phyloP scores from a whole-genome alignment of 2,888 invertebrate genomes.

The Alitta virens region DNA sequence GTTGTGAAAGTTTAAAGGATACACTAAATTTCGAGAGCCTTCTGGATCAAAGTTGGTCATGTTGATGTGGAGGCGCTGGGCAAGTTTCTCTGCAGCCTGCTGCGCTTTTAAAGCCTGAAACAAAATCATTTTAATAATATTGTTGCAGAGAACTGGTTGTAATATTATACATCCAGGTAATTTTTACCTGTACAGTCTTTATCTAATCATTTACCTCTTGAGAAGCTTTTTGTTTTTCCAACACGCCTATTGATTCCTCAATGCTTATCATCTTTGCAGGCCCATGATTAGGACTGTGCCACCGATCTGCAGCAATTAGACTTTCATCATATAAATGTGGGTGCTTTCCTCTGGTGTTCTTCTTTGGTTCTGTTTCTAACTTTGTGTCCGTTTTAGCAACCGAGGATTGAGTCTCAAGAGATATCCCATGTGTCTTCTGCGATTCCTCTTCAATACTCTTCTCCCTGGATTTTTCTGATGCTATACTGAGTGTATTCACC shows the following conservation, averaged over 20 bases:
- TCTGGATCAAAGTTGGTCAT: conserved; percentile 2
- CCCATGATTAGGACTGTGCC: background rate
- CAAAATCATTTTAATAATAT: background rate
- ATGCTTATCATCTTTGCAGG: background rate
- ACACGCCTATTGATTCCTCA: background rate
- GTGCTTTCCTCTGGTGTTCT: too few relatives aligned
- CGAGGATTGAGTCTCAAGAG: too few relatives aligned
- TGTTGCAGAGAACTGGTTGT: too few relatives aligned
- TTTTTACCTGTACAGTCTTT: too few relatives aligned
- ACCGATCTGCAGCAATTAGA: background rate
- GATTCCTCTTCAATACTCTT: too few relatives aligned
- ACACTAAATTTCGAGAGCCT: conserved; percentile 9
- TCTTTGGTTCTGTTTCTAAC: too few relatives aligned
- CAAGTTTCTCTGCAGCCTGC: conserved; percentile 6
- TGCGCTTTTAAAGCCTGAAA: background rate
- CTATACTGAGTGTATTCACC: too few relatives aligned
- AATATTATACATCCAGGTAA: too few relatives aligned
- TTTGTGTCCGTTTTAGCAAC: too few relatives aligned
- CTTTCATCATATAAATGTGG: background rate
- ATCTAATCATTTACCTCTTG: conserved; percentile 2
- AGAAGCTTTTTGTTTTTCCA: background rate
- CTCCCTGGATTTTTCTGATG: too few relatives aligned
- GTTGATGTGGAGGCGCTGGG: background rate
- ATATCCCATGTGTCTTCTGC: too few relatives aligned
- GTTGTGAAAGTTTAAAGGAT: conserved; percentile 6